phyloP scores from a whole-genome alignment of 1,140 invertebrate species.

The Conopomorpha cramerella region DNA sequence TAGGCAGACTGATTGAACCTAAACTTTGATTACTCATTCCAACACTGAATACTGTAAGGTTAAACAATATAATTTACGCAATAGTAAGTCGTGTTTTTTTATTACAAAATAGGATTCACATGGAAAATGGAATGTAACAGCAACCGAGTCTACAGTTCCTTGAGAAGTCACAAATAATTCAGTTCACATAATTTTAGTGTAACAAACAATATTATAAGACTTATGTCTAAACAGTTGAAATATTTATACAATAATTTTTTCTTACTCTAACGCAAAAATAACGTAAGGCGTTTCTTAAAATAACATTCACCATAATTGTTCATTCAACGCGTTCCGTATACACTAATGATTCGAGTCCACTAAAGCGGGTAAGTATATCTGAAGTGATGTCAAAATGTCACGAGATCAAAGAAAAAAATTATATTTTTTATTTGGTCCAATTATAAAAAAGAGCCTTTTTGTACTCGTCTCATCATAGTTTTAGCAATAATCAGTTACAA shows the following conservation, averaged over 20 bases:
- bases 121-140: too few relatives aligned
- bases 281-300: conserved; percentile 48
- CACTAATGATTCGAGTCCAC: conserved; percentile 22
- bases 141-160: conserved; percentile 35
- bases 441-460: conserved; percentile 19
- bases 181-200: conserved; percentile 16
- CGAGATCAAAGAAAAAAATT: too few relatives aligned
- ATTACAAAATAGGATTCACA: too few relatives aligned
- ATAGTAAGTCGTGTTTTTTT: too few relatives aligned
- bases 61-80: too few relatives aligned
- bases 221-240: conserved; percentile 25
- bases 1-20: too few relatives aligned
- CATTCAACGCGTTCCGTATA: conserved; percentile 18
- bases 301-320: conserved; percentile 22
- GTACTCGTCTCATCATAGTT: conserved; percentile 32
- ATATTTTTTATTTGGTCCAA: conserved; percentile 46
- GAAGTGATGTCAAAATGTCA: too few relatives aligned
- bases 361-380: conserved; percentile 16
- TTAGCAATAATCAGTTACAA: too few relatives aligned
- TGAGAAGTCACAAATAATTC: conserved; percentile 20
- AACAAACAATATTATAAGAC: too few relatives aligned
- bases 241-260: conserved; percentile 36
- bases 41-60: too few relatives aligned
- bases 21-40: too few relatives aligned
- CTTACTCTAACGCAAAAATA: conserved; percentile 47